Evolutionary conservation across 2,113 vertebrate genomes (phyloP).

Genomic region (Xyliphius kryptos): DNA sequence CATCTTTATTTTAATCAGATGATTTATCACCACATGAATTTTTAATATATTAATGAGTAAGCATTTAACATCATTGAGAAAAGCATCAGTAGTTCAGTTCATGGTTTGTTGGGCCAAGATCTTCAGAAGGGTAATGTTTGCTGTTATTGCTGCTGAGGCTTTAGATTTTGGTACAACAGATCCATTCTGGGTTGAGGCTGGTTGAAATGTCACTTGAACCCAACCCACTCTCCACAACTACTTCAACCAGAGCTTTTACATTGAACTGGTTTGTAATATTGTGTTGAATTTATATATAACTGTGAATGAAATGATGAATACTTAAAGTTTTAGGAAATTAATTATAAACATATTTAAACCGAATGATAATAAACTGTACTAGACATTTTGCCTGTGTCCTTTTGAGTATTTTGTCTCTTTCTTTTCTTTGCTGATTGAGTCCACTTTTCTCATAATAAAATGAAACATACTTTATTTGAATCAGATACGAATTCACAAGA

Average conservation of each 20-base stretch:
- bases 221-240: no score
- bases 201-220: no score
- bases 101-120: no score
- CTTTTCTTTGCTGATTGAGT: no score
- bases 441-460: no score
- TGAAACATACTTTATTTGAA: no score
- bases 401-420: no score
- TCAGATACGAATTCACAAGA: no score
- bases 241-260: constrained; percentile 54
- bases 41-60: constrained; percentile 14
- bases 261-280: constrained; percentile 49
- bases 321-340: constrained; percentile 54
- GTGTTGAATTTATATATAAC: constrained; percentile 46
- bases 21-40: neutral
- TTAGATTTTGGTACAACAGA: constrained; percentile 34
- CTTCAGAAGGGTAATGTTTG: constrained; percentile 46
- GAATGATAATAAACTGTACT: constrained; percentile 57
- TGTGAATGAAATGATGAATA: constrained; percentile 59
- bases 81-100: constrained; percentile 13
- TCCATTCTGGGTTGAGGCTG: constrained; percentile 29
- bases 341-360: constrained; percentile 65
- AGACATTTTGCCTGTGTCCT: constrained; percentile 25
- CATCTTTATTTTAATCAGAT: neutral
- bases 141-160: constrained; percentile 56
- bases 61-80: constrained; percentile 4